Conservation (phyloP, 1,140 invertebrate species). For the Octopus sinensis region DNA sequence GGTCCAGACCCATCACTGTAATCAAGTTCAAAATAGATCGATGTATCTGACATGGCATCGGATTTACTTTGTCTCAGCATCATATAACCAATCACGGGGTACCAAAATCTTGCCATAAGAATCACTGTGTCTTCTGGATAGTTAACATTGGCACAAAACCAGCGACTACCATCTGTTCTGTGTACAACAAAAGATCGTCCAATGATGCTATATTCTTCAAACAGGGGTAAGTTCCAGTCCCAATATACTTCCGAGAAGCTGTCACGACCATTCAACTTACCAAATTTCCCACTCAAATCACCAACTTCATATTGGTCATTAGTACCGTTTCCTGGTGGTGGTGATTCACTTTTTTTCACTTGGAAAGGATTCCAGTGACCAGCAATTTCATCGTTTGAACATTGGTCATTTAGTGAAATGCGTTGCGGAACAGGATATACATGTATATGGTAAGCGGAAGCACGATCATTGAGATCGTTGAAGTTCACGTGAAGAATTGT, state of each 20-base stretch:
- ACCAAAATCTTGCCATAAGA: slow-evolving; percentile 61
- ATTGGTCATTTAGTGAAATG: slow-evolving; percentile 77
- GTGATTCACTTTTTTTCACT: slow-evolving; percentile 38
- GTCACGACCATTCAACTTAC: slow-evolving; percentile 56
- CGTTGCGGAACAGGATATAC: slow-evolving; percentile 58
- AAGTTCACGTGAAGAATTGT: slow-evolving; percentile 77
- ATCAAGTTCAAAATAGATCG: slow-evolving; percentile 67
- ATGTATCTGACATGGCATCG: slow-evolving; percentile 78
- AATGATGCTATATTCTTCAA: slow-evolving; percentile 75
- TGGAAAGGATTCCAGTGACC: slow-evolving; percentile 61
- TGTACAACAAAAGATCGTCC: slow-evolving; percentile 82
- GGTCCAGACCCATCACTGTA: slow-evolving; percentile 81
- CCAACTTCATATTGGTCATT: slow-evolving; percentile 69
- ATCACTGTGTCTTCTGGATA: slow-evolving; percentile 36
- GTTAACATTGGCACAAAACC: slow-evolving; percentile 62
- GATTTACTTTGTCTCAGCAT: slow-evolving; percentile 79
- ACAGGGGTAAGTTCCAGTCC: slow-evolving; percentile 83
- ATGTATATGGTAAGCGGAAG: slow-evolving; percentile 61
- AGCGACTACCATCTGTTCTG: slow-evolving; percentile 58
- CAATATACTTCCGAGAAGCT: slow-evolving; percentile 68
- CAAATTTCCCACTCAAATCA: slow-evolving; percentile 87
- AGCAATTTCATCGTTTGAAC: slow-evolving; percentile 76
- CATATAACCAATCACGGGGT: slow-evolving; percentile 83
- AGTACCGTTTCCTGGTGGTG: slow-evolving; percentile 66
- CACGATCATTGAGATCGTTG: slow-evolving; percentile 59